phyloP scores from a whole-genome alignment of 1,140 invertebrate species.

The Choristoneura fumiferana region DNA sequence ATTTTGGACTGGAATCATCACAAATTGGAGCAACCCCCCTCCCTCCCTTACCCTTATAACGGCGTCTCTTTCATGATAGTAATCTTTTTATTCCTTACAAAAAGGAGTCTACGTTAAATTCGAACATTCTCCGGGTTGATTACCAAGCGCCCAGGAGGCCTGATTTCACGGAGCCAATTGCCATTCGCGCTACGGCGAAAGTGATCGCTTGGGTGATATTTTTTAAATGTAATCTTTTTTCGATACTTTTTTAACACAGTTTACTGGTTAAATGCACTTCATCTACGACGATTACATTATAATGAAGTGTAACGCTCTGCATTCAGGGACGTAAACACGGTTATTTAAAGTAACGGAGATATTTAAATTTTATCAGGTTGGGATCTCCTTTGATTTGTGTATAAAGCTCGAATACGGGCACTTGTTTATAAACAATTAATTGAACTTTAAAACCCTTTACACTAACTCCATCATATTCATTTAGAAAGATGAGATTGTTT shows the following conservation, averaged over 20 bases:
- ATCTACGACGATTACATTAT: background rate
- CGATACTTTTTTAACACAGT: slow-evolving; percentile 57
- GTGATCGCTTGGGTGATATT: slow-evolving; percentile 74
- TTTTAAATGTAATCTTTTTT: slow-evolving; percentile 78
- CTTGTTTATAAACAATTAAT: no score
- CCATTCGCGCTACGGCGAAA: slow-evolving; percentile 66
- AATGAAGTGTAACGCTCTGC: background rate
- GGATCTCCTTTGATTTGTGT: no score
- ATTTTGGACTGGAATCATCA: slow-evolving; percentile 63
- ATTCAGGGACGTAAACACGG: no score
- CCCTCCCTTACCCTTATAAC: slow-evolving; percentile 57
- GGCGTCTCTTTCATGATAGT: slow-evolving; percentile 60
- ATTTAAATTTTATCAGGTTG: no score
- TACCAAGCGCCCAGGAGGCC: slow-evolving; percentile 70
- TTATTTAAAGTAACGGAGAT: no score
- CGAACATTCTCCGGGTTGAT: slow-evolving; percentile 68
- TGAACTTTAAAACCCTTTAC: no score
- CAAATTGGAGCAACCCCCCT: slow-evolving; percentile 76
- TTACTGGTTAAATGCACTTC: slow-evolving; percentile 10
- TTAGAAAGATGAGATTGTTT: no score
- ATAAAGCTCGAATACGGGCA: no score
- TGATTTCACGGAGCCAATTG: slow-evolving; percentile 70
- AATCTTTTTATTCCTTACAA: slow-evolving; percentile 68
- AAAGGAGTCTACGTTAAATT: slow-evolving; percentile 63
- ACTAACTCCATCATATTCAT: no score